These are phyloP conservation scores for Mormoops blainvillei DNA, from an alignment of 2,113 vertebrate species.

Conservation along the genomic window DNA sequence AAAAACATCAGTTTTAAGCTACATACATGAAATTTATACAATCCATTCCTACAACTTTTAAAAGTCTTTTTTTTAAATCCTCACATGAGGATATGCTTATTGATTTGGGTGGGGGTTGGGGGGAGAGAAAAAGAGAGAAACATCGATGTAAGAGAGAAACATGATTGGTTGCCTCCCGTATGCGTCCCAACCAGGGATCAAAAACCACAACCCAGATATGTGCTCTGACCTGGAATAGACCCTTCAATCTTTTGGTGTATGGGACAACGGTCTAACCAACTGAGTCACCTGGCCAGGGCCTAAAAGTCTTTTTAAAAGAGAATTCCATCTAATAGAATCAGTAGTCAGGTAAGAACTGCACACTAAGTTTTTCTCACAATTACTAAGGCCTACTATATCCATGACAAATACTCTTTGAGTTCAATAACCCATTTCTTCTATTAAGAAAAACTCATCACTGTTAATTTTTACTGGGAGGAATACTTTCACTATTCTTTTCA, in stretches of 20 bases:
- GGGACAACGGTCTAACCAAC: no score
- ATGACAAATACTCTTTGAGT: background rate
- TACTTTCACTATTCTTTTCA: background rate
- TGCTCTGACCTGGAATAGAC: no score
- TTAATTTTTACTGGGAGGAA: background rate
- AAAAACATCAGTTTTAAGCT: background rate
- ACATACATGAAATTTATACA: background rate
- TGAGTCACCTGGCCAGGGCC: background rate
- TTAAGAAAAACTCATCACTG: slow-evolving; percentile 14
- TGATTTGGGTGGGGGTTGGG: no score
- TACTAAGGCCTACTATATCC: background rate
- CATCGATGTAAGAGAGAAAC: no score
- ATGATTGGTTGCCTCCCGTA: no score
- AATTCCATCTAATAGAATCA: background rate
- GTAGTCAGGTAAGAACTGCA: background rate
- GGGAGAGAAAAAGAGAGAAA: no score
- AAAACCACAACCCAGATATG: background rate
- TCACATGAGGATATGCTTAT: no score
- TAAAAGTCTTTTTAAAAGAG: background rate
- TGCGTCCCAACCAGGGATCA: background rate
- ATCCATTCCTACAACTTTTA: background rate
- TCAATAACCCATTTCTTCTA: slow-evolving; percentile 9
- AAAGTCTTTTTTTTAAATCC: no score
- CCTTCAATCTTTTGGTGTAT: no score
- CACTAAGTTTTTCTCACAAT: background rate